These are phyloP conservation scores for Archivesica marissinica DNA, from an alignment of 1,140 invertebrate genomes.

Conservation along the genomic window DNA sequence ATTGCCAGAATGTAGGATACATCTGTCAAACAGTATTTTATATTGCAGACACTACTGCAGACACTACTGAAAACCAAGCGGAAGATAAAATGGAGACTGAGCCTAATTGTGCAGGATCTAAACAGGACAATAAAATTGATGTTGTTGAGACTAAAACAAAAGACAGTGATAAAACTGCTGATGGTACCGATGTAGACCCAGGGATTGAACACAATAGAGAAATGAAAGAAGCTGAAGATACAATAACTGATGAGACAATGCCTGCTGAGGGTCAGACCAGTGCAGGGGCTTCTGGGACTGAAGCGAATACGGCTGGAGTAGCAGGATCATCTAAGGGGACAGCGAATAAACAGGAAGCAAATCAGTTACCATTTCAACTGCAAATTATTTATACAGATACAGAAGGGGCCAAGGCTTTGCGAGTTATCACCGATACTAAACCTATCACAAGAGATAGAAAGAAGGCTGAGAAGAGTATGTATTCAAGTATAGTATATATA, in stretches of 20 bases:
- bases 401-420: slow-evolving; percentile 76
- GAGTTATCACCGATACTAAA: slow-evolving; percentile 74
- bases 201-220: not conserved
- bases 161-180: not conserved
- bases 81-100: not conserved
- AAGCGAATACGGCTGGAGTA: not conserved
- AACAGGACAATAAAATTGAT: slow-evolving; percentile 2
- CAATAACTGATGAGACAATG: not conserved
- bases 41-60: too few relatives aligned
- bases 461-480: slow-evolving; percentile 76
- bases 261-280: not conserved
- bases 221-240: not conserved
- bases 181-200: not conserved
- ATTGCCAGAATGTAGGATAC: too few relatives aligned
- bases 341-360: not conserved
- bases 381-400: slow-evolving; percentile 77
- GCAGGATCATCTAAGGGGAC: slow-evolving; percentile 10
- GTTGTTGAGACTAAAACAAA: not conserved
- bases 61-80: not conserved
- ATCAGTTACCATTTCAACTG: slow-evolving; percentile 74
- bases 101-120: not conserved
- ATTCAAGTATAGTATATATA: too few relatives aligned
- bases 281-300: not conserved
- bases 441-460: slow-evolving; percentile 73
- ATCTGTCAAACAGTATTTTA: too few relatives aligned